phyloP scores from a whole-genome alignment of 2,888 invertebrate genomes.

The Blera fallax region DNA sequence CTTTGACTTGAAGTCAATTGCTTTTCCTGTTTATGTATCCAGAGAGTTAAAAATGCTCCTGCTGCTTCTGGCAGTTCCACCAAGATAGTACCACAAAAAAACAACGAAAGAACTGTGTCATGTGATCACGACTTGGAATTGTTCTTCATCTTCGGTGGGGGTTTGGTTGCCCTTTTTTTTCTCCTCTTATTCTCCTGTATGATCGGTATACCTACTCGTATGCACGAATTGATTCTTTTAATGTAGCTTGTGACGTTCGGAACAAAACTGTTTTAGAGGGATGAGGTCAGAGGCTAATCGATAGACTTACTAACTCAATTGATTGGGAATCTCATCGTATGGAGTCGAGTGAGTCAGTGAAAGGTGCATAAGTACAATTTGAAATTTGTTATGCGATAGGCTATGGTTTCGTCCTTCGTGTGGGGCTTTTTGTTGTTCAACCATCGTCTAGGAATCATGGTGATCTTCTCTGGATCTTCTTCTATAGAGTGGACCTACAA shows the following conservation, averaged over 20 bases:
- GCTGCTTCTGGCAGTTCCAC: slow-evolving; percentile 64
- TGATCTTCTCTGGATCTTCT: too few relatives aligned
- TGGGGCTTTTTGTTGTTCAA: too few relatives aligned
- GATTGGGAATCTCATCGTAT: slow-evolving; percentile 18
- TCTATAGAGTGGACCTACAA: too few relatives aligned
- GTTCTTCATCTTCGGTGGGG: slow-evolving; percentile 51
- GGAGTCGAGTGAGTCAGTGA: not conserved
- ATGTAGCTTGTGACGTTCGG: slow-evolving; percentile 35
- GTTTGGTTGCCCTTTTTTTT: not conserved
- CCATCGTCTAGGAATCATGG: too few relatives aligned
- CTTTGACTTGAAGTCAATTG: slow-evolving; percentile 57
- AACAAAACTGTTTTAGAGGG: slow-evolving; percentile 2
- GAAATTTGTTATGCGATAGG: too few relatives aligned
- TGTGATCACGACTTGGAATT: slow-evolving; percentile 70
- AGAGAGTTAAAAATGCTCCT: slow-evolving; percentile 56
- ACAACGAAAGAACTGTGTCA: slow-evolving; percentile 43
- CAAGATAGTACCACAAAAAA: not conserved
- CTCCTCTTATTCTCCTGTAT: slow-evolving; percentile 14
- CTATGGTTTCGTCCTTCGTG: too few relatives aligned
- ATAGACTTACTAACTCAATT: slow-evolving; percentile 56
- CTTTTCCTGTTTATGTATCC: slow-evolving; percentile 35
- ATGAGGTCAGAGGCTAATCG: slow-evolving; percentile 47
- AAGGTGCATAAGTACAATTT: not conserved
- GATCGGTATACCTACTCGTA: slow-evolving; percentile 42
- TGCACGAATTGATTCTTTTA: slow-evolving; percentile 62